Base-by-base conservation (phyloP, 2,113 vertebrate species). In the Melanocharis versteri region DNA sequence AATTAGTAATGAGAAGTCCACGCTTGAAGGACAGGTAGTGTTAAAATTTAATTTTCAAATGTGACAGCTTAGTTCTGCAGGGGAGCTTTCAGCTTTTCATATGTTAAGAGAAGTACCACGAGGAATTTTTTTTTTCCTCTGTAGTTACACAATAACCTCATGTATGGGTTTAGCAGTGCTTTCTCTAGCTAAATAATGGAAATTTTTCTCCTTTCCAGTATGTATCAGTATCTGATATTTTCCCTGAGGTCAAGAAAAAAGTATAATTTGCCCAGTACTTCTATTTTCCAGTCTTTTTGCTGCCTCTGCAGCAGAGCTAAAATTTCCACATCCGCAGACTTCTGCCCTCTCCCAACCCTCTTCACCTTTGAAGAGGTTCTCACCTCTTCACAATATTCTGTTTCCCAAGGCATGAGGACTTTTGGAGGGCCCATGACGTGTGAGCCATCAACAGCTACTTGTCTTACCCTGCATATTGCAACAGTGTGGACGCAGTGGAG, bases 21-120 rank as follows among this genome's bases (percentile, higher is more conserved):
- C 19, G 50, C 17, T 21, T 56, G 30, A 96, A 53, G 13, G 50
- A 27, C 11, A 65, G 7, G 11, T 57, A 75, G 22, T 50, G 42
- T 62, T 76, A 61, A 62, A 80, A 80, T 85, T 87, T 61, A 35
- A 57, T 95, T 89, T 93, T 82, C 50, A 37, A 21, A 75, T 83
- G 37, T 80, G 62, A 13, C 37, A 79, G 13, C 28, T 71, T 82
- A 42, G 20, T 19, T 89, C 62, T 83, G n/a, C 40, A 72, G 61
- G 65, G 21, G 14, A 45, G 10, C 2, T 0, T 68, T 91, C 53
- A 75, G 12, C 30, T 90, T 71, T 68, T 75, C 28, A 11, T n/a
- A 40, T 24, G 26, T 44, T 76, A 87, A 84, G 31, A 39, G 48
- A 82, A 79, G 61, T 40, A 56, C 13, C 30, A 78, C 1, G 1